Percentiles rank a stretch among this genome's conserved stretches.
Evolutionary conservation across 2,113 vertebrate species (phyloP).

Genomic region (Irena cyanogastra): DNA sequence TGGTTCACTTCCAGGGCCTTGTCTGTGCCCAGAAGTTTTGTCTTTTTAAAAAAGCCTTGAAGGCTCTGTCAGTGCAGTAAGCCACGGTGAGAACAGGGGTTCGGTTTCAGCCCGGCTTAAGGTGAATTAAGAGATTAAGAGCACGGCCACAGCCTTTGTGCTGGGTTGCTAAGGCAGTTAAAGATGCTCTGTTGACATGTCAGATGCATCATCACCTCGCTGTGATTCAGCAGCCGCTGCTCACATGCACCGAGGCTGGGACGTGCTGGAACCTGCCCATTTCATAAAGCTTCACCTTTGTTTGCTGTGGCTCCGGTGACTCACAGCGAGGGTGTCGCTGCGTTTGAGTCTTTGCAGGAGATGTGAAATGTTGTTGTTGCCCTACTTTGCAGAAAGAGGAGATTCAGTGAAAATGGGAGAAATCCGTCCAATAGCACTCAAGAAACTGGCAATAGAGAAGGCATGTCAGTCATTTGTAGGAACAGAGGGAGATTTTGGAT

Average conservation of each 20-base stretch:
- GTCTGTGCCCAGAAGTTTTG: background rate
- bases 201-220: background rate
- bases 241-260: background rate
- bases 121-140: background rate
- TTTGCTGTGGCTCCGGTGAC: background rate
- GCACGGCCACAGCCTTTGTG: background rate
- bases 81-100: background rate
- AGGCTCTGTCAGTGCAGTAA: background rate
- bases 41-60: background rate
- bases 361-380: slow-evolving; percentile 11
- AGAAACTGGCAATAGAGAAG: slow-evolving; percentile 46
- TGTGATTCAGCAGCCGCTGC: background rate
- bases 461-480: slow-evolving; percentile 49
- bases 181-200: background rate
- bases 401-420: slow-evolving; percentile 15
- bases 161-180: background rate
- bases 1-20: background rate
- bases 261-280: background rate
- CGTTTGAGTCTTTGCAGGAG: background rate
- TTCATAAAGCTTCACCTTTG: background rate
- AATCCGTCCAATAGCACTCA: slow-evolving; percentile 55
- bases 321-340: background rate
- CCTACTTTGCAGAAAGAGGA: slow-evolving; percentile 43
- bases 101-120: background rate
- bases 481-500: slow-evolving; percentile 63